Conservation (phyloP, 30 jellyfish, hydroid and myxozoan genomes). For the Aurelia aurita complex sp. Pacific region DNA sequence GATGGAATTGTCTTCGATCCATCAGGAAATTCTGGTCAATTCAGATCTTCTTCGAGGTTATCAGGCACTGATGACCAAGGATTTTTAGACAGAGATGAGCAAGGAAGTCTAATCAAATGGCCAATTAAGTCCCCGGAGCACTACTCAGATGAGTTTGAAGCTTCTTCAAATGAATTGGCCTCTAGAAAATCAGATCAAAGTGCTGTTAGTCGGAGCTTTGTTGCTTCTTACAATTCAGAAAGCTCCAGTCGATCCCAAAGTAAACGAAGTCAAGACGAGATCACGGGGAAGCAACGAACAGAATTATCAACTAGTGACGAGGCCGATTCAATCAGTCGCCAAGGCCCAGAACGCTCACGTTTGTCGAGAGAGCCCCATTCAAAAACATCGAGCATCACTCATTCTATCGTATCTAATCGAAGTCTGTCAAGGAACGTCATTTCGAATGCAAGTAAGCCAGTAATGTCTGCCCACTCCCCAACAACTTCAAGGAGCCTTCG, state of each 20-base stretch:
- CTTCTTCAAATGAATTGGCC: background rate
- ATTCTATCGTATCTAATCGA: background rate
- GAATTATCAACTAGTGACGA: background rate
- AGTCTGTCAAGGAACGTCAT: background rate
- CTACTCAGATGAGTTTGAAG: background rate
- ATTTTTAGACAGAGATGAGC: background rate
- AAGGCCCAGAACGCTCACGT: background rate
- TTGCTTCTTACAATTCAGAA: background rate
- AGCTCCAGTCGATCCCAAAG: background rate
- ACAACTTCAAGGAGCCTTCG: conserved; percentile 61
- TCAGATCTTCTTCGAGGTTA: background rate
- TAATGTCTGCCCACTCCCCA: conserved; percentile 52
- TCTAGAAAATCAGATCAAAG: background rate
- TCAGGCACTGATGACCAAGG: background rate
- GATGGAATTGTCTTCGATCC: background rate
- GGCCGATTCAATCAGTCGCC: background rate
- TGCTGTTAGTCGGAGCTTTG: background rate
- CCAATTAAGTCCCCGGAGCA: background rate
- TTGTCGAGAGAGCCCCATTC: background rate
- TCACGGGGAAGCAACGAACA: background rate
- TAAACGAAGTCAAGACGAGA: background rate
- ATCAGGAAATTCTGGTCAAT: background rate
- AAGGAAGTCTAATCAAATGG: background rate
- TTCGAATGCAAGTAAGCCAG: conserved; percentile 40
- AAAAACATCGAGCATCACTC: background rate